Evolutionary conservation across 2,113 vertebrate species (phyloP), one percentile per base, ranked within the genome.

Genomic region (Elephas maximus): DNA sequence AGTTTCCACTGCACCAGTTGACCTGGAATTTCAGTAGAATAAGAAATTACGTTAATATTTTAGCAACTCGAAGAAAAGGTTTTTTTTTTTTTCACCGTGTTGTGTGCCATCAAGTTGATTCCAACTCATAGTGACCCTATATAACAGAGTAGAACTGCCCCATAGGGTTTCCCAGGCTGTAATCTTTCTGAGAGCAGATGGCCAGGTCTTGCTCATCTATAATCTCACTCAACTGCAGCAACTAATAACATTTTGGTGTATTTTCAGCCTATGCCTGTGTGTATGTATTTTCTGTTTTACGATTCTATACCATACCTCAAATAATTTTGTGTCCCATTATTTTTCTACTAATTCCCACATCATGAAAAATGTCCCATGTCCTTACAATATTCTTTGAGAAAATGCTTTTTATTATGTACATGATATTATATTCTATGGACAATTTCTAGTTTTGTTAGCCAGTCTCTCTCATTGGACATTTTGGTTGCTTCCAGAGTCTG

Each of bases 11-110:
- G 48, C 63, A 77, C 41, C 20, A 87, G 28, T 48, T 89, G 62
- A 79, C 10, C 87, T 63, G 18, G 48, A 71, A 79, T 96, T 78
- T 94, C 65, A 67, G 67, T 53, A 88, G 28, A 84, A 79, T 88
- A 79, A 94, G 53, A 83, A 83, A 91, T 84, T 7, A 45, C 37
- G 84, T 88, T 15, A 86, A 88, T 57, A 65, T 89, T 88, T 71
- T 73, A 88, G 82, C 28, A 82, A 76, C 28, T 45, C 81, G 11
- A 78, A 74, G 15, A 77, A 62, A 28, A 62, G 23, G 10, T 10
- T 48, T 48, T 57, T 20, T 28, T n/a, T 45, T 80, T 51, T 86
- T 85, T 53, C 44, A 93, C 81, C 44, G 33, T 15, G 53, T 57
- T 57, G 53, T 57, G 53, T 57, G 53, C 11, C 12, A 57, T 57